Conservation (phyloP, 2,888 invertebrate species). For the Unio delphinus region DNA sequence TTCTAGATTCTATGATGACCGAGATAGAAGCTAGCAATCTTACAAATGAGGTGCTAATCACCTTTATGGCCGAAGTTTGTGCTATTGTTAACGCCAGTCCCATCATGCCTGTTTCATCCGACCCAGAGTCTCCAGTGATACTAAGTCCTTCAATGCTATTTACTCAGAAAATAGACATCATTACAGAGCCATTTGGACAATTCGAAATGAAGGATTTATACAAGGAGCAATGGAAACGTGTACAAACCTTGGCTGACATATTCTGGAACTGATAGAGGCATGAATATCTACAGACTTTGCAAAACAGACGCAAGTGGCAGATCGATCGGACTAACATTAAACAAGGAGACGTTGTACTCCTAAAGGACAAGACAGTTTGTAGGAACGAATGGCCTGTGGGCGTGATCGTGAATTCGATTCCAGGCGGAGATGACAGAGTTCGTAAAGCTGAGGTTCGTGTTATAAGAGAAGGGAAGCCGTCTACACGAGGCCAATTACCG, state of each 20-base stretch:
- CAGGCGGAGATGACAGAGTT: constrained; percentile 12
- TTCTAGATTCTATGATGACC: constrained; percentile 10
- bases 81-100: constrained; percentile 26
- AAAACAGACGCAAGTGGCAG: constrained; percentile 21
- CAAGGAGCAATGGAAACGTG: constrained; percentile 22
- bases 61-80: constrained; percentile 25
- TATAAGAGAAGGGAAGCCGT: neutral
- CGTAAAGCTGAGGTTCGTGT: constrained; percentile 11
- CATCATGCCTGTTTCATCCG: constrained; percentile 12
- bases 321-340: constrained; percentile 6
- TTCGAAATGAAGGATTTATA: neutral
- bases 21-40: constrained; percentile 3
- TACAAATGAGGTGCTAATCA: constrained; percentile 25
- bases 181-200: neutral
- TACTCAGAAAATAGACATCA: constrained; percentile 17
- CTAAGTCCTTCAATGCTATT: constrained; percentile 17
- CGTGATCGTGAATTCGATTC: constrained; percentile 3
- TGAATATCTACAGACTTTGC: constrained; percentile 13
- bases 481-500: neutral
- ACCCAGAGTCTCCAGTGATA: constrained; percentile 15
- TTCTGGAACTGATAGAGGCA: constrained; percentile 16
- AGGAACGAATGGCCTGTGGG: constrained; percentile 18
- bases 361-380: constrained; percentile 9
- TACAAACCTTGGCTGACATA: constrained; percentile 15
- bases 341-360: constrained; percentile 16